phyloP scores from a whole-genome alignment of 2,113 vertebrate species.

The Isurus oxyrinchus region DNA sequence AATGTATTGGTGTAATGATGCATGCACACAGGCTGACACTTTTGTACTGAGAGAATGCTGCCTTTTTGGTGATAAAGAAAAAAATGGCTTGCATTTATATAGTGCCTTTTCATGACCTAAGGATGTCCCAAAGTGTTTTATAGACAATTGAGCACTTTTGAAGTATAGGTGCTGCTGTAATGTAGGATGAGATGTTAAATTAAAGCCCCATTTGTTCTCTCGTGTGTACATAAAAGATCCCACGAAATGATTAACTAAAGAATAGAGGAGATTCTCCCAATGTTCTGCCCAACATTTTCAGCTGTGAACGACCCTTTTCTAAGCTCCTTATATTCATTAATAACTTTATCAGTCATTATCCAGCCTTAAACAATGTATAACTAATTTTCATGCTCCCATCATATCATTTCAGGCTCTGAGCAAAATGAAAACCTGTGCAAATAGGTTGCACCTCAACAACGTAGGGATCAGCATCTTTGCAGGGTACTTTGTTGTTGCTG shows the following conservation, averaged over 20 bases:
- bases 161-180: background rate
- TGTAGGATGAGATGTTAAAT: background rate
- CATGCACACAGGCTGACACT: background rate
- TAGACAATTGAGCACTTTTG: background rate
- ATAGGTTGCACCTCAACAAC: background rate
- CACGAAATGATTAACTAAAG: background rate
- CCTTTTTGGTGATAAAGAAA: background rate
- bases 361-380: background rate
- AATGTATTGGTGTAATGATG: too few species aligned
- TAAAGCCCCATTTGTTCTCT: background rate
- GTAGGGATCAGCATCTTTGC: too few species aligned
- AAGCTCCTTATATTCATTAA: background rate
- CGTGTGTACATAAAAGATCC: background rate
- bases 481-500: too few species aligned
- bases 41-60: background rate
- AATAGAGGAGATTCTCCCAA: too few species aligned
- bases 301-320: background rate
- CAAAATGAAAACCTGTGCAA: background rate
- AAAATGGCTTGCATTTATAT: background rate
- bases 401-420: background rate
- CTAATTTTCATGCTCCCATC: background rate
- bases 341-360: background rate
- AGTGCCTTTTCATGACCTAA: background rate
- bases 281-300: background rate
- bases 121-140: background rate